These are phyloP conservation scores for Nomada fucata DNA, from an alignment of 2,888 invertebrate species.

Conservation along the genomic window DNA sequence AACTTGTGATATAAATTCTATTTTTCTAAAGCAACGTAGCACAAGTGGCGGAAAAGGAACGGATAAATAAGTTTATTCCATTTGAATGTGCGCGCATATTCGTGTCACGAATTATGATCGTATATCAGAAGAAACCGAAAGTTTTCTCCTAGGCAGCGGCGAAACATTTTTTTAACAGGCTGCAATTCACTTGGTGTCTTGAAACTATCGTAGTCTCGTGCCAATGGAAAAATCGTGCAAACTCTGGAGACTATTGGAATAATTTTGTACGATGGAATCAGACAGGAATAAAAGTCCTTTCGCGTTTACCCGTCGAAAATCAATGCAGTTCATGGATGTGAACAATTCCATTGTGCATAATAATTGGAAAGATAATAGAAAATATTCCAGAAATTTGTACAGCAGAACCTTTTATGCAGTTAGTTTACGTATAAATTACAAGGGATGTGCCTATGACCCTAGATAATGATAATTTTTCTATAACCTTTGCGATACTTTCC, in stretches of 20 bases:
- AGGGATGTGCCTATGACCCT: no score
- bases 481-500: background rate
- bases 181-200: constrained; percentile 40
- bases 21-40: background rate
- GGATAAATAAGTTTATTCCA: constrained; percentile 24
- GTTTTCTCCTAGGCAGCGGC: constrained; percentile 40
- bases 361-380: background rate
- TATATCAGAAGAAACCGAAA: constrained; percentile 50
- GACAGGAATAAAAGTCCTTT: background rate
- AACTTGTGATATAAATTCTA: background rate
- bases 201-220: constrained; percentile 50
- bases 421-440: no score
- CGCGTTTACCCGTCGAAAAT: constrained; percentile 18
- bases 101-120: constrained; percentile 18
- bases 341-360: background rate
- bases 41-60: background rate
- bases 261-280: constrained; percentile 25
- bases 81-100: background rate
- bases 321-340: constrained; percentile 32
- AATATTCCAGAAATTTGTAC: background rate
- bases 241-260: constrained; percentile 22
- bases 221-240: constrained; percentile 34
- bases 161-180: constrained; percentile 46
- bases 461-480: no score
- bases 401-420: no score